phyloP scores from a whole-genome alignment of 1,140 invertebrate species.

The Drosophila sp. region DNA sequence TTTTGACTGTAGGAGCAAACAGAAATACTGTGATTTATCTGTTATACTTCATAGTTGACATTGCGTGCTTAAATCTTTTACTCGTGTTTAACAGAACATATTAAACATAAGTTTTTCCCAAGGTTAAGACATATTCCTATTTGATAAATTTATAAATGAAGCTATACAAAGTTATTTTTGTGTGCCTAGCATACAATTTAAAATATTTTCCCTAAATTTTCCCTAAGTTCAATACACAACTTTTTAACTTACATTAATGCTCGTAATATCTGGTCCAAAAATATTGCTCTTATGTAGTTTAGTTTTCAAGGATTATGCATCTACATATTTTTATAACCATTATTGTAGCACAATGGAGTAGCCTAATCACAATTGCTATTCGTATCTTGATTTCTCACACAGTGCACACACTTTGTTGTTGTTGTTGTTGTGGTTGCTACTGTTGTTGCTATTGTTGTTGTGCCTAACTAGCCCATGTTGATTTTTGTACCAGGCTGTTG shows the following conservation, averaged over 20 bases:
- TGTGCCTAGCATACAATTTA: too few relatives aligned
- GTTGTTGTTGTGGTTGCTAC: conserved; percentile 6
- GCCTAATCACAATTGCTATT: conserved; percentile 30
- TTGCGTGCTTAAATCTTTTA: background rate
- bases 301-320: background rate
- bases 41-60: background rate
- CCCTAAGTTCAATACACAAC: too few relatives aligned
- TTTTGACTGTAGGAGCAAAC: background rate
- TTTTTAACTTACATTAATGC: too few relatives aligned
- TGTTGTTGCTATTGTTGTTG: conserved; percentile 27
- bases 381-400: conserved; percentile 48
- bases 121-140: too few relatives aligned
- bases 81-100: too few relatives aligned
- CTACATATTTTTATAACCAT: conserved; percentile 18
- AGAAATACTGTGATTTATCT: background rate
- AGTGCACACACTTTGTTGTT: conserved; percentile 29
- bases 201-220: too few relatives aligned
- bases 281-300: too few relatives aligned
- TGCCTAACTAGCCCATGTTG: conserved; percentile 33
- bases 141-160: too few relatives aligned
- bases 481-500: conserved; percentile 47
- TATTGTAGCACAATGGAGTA: conserved; percentile 25
- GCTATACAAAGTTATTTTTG: too few relatives aligned
- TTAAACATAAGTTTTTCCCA: too few relatives aligned
- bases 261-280: too few relatives aligned